Evolutionary conservation across 2,113 vertebrate species (phyloP).

Genomic region (Pithys albifrons): DNA sequence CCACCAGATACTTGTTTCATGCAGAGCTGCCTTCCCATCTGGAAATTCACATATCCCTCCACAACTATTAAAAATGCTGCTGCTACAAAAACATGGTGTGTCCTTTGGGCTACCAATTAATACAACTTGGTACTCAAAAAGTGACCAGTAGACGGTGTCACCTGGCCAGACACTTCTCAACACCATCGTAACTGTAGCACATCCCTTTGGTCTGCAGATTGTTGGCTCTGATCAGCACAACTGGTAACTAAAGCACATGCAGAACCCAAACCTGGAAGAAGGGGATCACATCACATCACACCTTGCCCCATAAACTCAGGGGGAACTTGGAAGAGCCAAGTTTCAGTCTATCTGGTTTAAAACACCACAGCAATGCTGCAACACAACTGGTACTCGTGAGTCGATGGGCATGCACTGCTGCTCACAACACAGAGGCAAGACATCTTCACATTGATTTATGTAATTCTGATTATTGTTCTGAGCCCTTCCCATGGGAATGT

Average conservation of each 20-base stretch:
- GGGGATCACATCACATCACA: rapidly evolving
- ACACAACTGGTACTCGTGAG: rapidly evolving
- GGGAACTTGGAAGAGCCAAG: not conserved
- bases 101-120: not conserved
- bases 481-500: not conserved
- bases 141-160: rapidly evolving
- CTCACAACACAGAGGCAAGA: not conserved
- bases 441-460: not conserved
- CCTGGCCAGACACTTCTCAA: not conserved
- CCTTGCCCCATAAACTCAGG: rapidly evolving
- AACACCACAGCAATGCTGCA: not conserved
- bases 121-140: not conserved
- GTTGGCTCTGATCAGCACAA: not conserved
- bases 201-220: rapidly evolving
- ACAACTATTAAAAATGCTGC: not conserved
- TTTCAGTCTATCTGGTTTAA: rapidly evolving
- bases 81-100: rapidly evolving
- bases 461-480: rapidly evolving
- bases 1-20: not conserved
- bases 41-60: not conserved
- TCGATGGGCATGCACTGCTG: not conserved
- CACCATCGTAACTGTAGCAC: not conserved
- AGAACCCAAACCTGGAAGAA: not conserved
- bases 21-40: not conserved
- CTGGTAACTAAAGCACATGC: not conserved